Evolutionary conservation across 2,113 vertebrate species (phyloP), one percentile per base, ranked within the genome.

Genomic region (Ariopsis seemanni): DNA sequence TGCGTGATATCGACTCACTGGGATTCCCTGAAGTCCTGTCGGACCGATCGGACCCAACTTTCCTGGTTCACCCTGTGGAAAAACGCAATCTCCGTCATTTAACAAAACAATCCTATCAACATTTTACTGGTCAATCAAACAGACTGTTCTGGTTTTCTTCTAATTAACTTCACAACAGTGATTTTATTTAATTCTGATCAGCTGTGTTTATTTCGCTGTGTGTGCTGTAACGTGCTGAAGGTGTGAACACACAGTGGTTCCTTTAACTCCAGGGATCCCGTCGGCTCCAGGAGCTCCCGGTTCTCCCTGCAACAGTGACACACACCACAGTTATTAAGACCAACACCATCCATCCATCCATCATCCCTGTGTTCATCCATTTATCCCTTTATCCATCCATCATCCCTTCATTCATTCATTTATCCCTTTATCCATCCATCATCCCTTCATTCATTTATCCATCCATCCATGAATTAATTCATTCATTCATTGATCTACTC

Each of bases 21-120:
- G 86, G 65, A 93, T 88, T 60, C 96, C 96, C 72, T 90, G 89
- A 17, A 91, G 89, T 60, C 96, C 95, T 3, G 86, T 84, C 34
- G 91, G 80, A 0, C 95, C 96, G 8, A 93, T 86, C 34, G 94
- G 94, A 8, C 96, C 96, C 85, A 94, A 94, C 91, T 95, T 96
- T 87, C 95, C 96, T 27, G 92, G 71, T 77, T 92, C 94, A 75
- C 96, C 96, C 96, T 96, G 20, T 10, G 10, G 79, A 72, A 12
- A 27, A 58, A 42, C 17, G 14, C 9, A 8, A 69, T 9, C 34
- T 15, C 25, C 20, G 25, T 11, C 5, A 22, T 50, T 75, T 22
- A 67, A 17, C 30, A 58, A 25, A 50, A 22, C 42, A 18, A 15
- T 30, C 4, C 20, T 7, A 11, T 5, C 8, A 18, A 58, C 27